Percentiles rank a stretch among this genome's conserved stretches.
These are phyloP conservation scores for Chloroclystis v-ata DNA, from an alignment of 2,888 invertebrate species.

Conservation along the genomic window DNA sequence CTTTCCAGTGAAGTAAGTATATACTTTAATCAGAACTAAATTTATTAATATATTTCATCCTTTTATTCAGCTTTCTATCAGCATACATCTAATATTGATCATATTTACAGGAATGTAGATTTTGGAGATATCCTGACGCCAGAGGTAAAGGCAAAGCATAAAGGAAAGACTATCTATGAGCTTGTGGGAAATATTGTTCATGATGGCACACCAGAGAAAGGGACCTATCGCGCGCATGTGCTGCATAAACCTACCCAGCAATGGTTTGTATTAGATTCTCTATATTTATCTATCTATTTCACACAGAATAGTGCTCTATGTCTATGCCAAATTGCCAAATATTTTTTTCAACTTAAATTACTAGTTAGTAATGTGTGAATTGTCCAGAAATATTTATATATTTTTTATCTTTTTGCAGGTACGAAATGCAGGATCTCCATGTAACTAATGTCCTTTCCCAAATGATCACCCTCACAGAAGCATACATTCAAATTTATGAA, in stretches of 20 bases:
- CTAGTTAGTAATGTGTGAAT: too few species aligned
- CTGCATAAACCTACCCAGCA: constrained; percentile 91
- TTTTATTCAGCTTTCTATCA: too few species aligned
- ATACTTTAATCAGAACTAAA: too few species aligned
- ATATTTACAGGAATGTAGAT: constrained; percentile 89
- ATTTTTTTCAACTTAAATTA: too few species aligned
- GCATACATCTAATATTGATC: too few species aligned
- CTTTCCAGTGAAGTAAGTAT: constrained; percentile 97
- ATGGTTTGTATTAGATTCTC: constrained; percentile 82
- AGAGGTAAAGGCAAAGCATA: constrained; percentile 86
- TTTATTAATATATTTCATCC: too few species aligned
- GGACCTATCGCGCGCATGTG: constrained; percentile 96
- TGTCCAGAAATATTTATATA: too few species aligned
- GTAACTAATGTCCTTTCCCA: constrained; percentile 99
- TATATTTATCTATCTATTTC: too few species aligned
- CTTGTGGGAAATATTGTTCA: constrained; percentile 99
- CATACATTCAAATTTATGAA: constrained; percentile 95
- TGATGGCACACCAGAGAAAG: constrained; percentile 96
- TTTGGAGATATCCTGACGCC: constrained; percentile 96
- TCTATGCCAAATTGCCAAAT: too few species aligned
- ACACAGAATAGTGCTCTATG: too few species aligned
- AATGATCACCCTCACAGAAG: constrained; percentile 99
- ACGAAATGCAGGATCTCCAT: constrained; percentile 97
- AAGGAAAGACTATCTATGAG: constrained; percentile 92
- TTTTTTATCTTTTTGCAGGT: constrained; percentile 69